Percentiles rank a stretch among this genome's conserved stretches.
Conservation (phyloP, 1,140 invertebrate genomes). For the Nymphalis io region DNA sequence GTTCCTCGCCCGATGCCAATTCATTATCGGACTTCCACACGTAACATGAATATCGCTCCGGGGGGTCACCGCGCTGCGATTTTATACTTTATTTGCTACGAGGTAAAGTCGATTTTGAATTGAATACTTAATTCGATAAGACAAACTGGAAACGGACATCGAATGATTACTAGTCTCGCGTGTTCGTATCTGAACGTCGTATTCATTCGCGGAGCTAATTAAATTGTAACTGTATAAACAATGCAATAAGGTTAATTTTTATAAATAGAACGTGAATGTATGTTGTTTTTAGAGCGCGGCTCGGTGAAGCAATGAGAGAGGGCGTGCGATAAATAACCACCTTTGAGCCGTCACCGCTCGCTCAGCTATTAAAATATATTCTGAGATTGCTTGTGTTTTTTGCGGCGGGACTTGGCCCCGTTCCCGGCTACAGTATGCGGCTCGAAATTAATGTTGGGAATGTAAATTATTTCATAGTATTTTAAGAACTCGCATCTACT, state of each 20-base stretch:
- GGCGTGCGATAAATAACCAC: constrained; percentile 80
- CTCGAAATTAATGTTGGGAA: constrained; percentile 42
- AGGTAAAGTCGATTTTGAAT: constrained; percentile 45
- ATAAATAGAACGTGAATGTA: constrained; percentile 39
- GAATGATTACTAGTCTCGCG: constrained; percentile 76
- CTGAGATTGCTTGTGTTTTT: constrained; percentile 72
- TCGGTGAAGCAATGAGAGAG: constrained; percentile 75
- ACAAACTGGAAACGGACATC: constrained; percentile 71
- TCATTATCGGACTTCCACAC: constrained; percentile 74
- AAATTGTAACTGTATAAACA: constrained; percentile 50
- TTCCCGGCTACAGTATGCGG: constrained; percentile 55
- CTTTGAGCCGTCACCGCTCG: constrained; percentile 77
- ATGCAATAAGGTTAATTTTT: constrained; percentile 52
- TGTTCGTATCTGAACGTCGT: constrained; percentile 60
- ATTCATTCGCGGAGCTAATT: constrained; percentile 44
- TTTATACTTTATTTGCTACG: constrained; percentile 31
- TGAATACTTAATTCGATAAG: constrained; percentile 54
- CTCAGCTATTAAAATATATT: constrained; percentile 76
- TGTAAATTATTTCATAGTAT: constrained; percentile 20
- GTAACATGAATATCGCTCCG: constrained; percentile 58
- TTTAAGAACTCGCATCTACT: background rate
- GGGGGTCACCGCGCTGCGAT: constrained; percentile 14
- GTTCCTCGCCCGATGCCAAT: constrained; percentile 67
- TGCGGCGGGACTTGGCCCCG: constrained; percentile 55
- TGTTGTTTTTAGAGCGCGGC: constrained; percentile 62